These are phyloP conservation scores for Anguilla megastoma DNA, from an alignment of 2,797 vertebrate species.

Conservation along the genomic window DNA sequence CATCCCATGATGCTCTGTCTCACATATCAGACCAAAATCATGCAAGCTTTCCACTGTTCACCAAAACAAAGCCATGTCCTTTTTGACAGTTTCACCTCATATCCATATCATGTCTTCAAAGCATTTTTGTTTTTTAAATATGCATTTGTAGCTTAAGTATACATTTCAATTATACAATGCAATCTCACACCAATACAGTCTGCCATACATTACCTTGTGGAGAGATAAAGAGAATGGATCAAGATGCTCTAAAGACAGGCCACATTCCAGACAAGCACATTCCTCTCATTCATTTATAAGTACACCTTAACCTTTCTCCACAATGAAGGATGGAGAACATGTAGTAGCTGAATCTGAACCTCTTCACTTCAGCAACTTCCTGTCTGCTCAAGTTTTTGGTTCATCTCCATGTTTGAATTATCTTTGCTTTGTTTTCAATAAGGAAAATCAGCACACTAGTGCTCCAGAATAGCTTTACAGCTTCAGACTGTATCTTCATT, in stretches of 20 bases:
- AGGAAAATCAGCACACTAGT: conserved; percentile 26
- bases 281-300: not conserved
- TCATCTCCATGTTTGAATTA: conserved; percentile 35
- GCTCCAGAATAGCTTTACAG: conserved; percentile 33
- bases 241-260: not conserved
- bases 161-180: not conserved
- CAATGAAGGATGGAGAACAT: not conserved
- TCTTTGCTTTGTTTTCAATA: conserved; percentile 33
- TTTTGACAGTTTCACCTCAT: not conserved
- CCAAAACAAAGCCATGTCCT: not conserved
- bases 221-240: not conserved
- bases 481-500: conserved; percentile 27
- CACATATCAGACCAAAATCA: not conserved
- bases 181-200: not conserved
- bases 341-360: not conserved
- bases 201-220: not conserved
- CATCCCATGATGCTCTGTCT: not conserved
- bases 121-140: not conserved
- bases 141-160: not conserved
- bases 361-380: conserved; percentile 23
- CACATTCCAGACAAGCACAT: not conserved
- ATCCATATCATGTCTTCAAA: not conserved
- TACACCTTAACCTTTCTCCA: not conserved
- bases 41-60: not conserved
- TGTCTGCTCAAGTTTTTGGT: conserved; percentile 38